Percentiles rank a stretch among this genome's conserved stretches.
These are phyloP conservation scores for Arctopsyche grandis DNA, from an alignment of 1,140 invertebrate genomes.

Conservation along the genomic window DNA sequence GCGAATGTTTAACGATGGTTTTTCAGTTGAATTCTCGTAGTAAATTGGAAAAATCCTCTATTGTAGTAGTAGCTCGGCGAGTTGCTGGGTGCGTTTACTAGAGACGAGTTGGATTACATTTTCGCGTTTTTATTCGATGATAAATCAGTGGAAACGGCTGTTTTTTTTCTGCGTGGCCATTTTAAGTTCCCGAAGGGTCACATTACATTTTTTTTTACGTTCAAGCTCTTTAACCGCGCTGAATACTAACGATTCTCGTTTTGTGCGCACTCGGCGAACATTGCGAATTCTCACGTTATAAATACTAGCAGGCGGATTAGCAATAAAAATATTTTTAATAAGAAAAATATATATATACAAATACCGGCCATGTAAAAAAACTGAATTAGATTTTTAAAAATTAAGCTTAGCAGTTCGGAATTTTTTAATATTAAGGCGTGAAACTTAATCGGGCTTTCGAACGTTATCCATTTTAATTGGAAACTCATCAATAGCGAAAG, in stretches of 20 bases:
- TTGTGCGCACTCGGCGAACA: background rate
- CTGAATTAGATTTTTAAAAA: too few relatives aligned
- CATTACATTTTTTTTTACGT: slow-evolving; percentile 35
- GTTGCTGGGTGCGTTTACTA: background rate
- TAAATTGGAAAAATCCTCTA: background rate
- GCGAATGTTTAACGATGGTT: too few relatives aligned
- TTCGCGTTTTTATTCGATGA: slow-evolving; percentile 22
- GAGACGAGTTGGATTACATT: slow-evolving; percentile 11
- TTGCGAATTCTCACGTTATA: background rate
- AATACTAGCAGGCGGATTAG: too few relatives aligned
- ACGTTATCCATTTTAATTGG: background rate
- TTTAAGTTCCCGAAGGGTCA: slow-evolving; percentile 22
- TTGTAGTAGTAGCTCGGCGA: background rate
- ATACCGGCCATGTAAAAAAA: too few relatives aligned
- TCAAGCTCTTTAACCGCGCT: slow-evolving; percentile 4
- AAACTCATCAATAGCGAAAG: too few relatives aligned
- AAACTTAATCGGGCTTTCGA: background rate
- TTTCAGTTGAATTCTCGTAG: too few relatives aligned
- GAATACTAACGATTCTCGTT: slow-evolving; percentile 24
- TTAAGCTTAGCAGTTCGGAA: too few relatives aligned
- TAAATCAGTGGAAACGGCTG: slow-evolving; percentile 27
- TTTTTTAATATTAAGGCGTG: background rate
- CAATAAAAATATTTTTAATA: too few relatives aligned
- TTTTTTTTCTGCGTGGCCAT: background rate
- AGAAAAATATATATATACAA: too few relatives aligned